Conservation (phyloP, 2,888 invertebrate genomes). For the Baronia brevicornis region DNA sequence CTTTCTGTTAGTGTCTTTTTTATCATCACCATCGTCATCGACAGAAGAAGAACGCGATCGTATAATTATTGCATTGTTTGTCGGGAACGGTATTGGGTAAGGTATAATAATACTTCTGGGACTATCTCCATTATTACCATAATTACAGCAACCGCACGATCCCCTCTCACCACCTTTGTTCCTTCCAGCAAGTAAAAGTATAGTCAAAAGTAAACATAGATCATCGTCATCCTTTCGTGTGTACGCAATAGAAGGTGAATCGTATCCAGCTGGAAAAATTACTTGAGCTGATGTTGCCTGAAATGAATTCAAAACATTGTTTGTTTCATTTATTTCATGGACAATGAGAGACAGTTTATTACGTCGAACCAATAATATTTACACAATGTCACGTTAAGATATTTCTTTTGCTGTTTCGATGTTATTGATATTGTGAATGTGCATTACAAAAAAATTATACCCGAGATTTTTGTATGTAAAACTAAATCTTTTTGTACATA, state of each 20-base stretch:
- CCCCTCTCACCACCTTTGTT: conserved; percentile 26
- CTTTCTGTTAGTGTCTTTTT: conserved; percentile 6
- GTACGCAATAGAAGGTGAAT: conserved; percentile 29
- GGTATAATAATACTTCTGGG: conserved; percentile 39
- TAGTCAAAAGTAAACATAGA: conserved; percentile 40
- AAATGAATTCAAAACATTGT: too few species aligned
- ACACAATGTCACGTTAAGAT: too few species aligned
- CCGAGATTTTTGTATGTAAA: too few species aligned
- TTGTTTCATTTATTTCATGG: too few species aligned
- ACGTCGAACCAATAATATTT: too few species aligned
- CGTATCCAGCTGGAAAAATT: conserved; percentile 21
- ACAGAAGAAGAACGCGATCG: conserved; percentile 12
- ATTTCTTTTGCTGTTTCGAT: too few species aligned
- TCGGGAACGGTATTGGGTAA: conserved; percentile 46
- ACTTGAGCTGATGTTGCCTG: conserved; percentile 8
- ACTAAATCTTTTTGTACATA: too few species aligned
- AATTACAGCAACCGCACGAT: conserved; percentile 26
- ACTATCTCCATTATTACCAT: conserved; percentile 28
- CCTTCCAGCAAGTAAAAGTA: conserved; percentile 39
- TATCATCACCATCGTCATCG: conserved; percentile 16
- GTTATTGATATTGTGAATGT: too few species aligned
- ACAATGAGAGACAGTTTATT: too few species aligned
- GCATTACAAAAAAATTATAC: too few species aligned
- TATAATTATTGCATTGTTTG: conserved; percentile 37
- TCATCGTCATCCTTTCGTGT: conserved; percentile 37